Evolutionary conservation across 2,888 invertebrate species (phyloP), one percentile per base, ranked within the genome.

Genomic region (Cabera pusaria): DNA sequence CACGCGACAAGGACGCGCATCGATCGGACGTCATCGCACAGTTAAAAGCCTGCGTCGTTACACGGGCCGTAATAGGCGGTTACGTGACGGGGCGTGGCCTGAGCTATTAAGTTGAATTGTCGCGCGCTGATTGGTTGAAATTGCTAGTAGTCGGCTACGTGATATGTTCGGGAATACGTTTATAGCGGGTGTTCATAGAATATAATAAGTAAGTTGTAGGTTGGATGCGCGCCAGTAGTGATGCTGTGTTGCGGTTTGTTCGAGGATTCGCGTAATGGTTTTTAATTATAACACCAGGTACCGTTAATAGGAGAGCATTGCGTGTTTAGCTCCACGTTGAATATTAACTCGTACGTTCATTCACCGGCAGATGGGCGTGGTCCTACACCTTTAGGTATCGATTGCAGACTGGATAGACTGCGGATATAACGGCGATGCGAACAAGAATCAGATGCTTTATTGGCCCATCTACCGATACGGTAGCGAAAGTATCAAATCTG

Each of bases 81-180:
- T 87, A 88, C 88, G 88, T 88, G 88, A 87, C 77, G 73, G 87
- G 90, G 90, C 88, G 90, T 88, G 90, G 89, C 79, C 61, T 72
- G 47, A 69, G 70, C 86, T 86, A 88, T 88, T 88, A 87, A 87
- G 84, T 84, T 83, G 86, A 85, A 86, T 82, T 81, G 86, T 84
- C 82, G 85, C 80, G 72, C 68, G 75, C 81, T 84, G 89, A 90
- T 90, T 90, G 90, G 90, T 86, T 87, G 72, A 80, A 86, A 87
- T 88, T 79, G 87, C 81, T 84, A 80, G 83, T 87, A 87, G 86
- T 78, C 75, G 76, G 58, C 78, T 84, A 88, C 88, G 88, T 88
- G 88, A 86, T 86, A 83, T 87, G 87, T 88, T 84, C 87, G 71
- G 80, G 80, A 87, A 85, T 87, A 87, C 88, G 88, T 84, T 88